phyloP scores from a whole-genome alignment of 2,113 vertebrate species.

The Otus sunia region DNA sequence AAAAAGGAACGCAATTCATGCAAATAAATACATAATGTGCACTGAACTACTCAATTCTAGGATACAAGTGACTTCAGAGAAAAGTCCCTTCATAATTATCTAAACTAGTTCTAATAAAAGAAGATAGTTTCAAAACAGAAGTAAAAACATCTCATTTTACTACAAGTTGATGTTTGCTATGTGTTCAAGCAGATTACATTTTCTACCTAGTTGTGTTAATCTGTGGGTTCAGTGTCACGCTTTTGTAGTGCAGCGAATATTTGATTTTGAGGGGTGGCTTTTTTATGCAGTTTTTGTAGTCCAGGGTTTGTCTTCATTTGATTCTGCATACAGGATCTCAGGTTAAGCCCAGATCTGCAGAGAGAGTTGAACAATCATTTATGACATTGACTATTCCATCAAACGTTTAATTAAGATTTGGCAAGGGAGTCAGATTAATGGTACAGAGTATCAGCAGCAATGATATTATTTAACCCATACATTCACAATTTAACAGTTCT shows the following conservation, averaged over 20 bases:
- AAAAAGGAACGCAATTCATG: conserved; percentile 42
- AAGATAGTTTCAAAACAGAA: conserved; percentile 40
- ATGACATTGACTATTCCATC: background rate
- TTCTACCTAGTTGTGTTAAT: background rate
- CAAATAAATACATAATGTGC: conserved; percentile 39
- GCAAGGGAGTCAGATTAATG: background rate
- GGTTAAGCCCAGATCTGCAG: conserved; percentile 82
- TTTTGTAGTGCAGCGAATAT: background rate
- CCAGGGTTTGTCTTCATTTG: background rate
- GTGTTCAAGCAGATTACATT: conserved; percentile 12
- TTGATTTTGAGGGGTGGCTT: background rate
- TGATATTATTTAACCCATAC: background rate
- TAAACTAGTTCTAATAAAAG: conserved; percentile 39
- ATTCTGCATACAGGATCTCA: background rate
- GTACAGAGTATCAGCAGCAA: background rate
- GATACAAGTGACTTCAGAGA: background rate
- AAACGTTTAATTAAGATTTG: background rate
- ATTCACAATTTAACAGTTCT: background rate
- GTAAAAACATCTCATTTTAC: background rate
- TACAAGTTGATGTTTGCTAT: background rate
- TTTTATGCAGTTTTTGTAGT: background rate
- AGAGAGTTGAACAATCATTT: background rate
- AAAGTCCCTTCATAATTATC: conserved; percentile 31
- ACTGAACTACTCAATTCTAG: conserved; percentile 24
- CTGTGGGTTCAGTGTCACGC: background rate